Conservation (phyloP, 2,888 invertebrate genomes). For the Lithophane ornitopus region DNA sequence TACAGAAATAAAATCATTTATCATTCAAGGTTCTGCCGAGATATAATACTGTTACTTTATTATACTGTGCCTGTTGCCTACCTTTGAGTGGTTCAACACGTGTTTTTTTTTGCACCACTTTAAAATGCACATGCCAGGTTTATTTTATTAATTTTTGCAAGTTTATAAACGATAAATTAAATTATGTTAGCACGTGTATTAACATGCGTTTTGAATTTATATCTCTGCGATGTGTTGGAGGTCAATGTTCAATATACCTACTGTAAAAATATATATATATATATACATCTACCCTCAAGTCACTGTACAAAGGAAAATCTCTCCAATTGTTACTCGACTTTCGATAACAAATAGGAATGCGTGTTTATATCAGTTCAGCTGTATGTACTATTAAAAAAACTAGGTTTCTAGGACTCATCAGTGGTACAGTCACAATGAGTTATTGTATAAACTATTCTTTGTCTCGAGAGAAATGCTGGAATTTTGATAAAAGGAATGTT, state of each 20-base stretch:
- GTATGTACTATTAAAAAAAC: slow-evolving; percentile 48
- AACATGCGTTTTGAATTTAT: background rate
- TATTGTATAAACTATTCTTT: slow-evolving; percentile 50
- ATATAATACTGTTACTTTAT: too few relatives aligned
- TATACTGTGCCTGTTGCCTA: too few relatives aligned
- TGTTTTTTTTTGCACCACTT: too few relatives aligned
- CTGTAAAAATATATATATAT: too few relatives aligned
- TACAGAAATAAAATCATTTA: too few relatives aligned
- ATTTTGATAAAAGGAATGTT: slow-evolving; percentile 3
- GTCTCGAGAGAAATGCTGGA: background rate
- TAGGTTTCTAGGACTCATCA: slow-evolving; percentile 61
- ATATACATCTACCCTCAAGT: too few relatives aligned
- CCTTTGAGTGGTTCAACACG: too few relatives aligned
- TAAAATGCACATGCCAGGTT: background rate
- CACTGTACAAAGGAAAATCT: too few relatives aligned
- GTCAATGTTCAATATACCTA: background rate
- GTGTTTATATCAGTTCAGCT: slow-evolving; percentile 50
- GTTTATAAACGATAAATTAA: slow-evolving; percentile 10
- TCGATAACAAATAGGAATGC: slow-evolving; percentile 19
- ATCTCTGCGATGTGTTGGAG: background rate
- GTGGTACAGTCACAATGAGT: slow-evolving; percentile 38
- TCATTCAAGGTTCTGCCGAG: too few relatives aligned
- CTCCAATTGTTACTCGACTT: background rate
- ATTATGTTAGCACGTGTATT: slow-evolving; percentile 15
- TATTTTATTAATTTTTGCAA: slow-evolving; percentile 9